Percentiles rank a stretch among this genome's conserved stretches.
phyloP scores from a whole-genome alignment of 1,140 invertebrate genomes.

The Zaprionus ornatus region DNA sequence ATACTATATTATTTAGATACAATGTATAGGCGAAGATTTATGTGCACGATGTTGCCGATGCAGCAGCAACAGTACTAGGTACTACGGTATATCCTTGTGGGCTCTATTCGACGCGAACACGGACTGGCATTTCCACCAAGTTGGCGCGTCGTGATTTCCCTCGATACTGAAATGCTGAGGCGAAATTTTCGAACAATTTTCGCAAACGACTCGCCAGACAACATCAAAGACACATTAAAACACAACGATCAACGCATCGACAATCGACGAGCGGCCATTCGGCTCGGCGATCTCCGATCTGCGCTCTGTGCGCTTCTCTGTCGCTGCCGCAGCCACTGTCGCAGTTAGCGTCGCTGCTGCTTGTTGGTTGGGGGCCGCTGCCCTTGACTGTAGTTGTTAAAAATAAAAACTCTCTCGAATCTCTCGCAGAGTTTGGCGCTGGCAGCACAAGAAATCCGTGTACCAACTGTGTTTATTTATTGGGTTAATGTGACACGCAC shows the following conservation, averaged over 20 bases:
- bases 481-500: conserved; percentile 78
- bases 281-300: conserved; percentile 30
- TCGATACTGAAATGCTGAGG: conserved; percentile 66
- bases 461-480: conserved; percentile 63
- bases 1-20: neutral
- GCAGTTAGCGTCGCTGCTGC: conserved; percentile 5
- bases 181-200: conserved; percentile 50
- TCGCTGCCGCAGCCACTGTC: neutral
- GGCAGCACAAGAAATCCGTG: conserved; percentile 24
- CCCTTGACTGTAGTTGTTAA: conserved; percentile 34
- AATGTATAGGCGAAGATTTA: conserved; percentile 11
- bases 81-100: conserved; percentile 49
- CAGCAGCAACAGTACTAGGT: neutral
- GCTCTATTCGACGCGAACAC: conserved; percentile 23
- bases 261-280: conserved; percentile 44
- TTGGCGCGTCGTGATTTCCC: conserved; percentile 78
- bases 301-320: neutral
- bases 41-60: conserved; percentile 21
- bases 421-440: conserved; percentile 19
- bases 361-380: neutral
- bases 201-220: conserved; percentile 47
- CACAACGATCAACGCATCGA: conserved; percentile 68
- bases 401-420: conserved; percentile 31
- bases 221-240: conserved; percentile 74
- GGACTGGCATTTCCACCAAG: conserved; percentile 65